Evolutionary conservation across 2,797 vertebrate species (phyloP).

Genomic region (Cossypha polioptera): DNA sequence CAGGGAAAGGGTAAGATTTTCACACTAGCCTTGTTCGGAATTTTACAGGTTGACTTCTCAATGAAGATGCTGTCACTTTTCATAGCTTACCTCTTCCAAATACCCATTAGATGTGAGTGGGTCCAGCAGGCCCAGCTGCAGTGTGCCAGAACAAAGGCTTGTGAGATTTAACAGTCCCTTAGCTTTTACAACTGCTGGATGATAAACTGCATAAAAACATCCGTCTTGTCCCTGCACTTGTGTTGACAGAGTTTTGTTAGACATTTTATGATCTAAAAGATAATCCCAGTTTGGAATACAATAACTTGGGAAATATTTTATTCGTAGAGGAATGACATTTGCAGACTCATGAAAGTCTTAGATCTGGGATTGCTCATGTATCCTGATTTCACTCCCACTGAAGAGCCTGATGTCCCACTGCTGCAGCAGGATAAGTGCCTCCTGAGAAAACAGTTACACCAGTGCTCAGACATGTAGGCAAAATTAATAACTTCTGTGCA

Average conservation of each 20-base stretch:
- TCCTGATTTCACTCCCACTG: background rate
- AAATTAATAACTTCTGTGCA: background rate
- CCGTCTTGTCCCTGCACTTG: background rate
- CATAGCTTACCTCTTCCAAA: background rate
- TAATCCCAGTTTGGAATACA: background rate
- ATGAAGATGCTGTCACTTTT: background rate
- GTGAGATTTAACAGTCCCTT: background rate
- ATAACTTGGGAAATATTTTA: background rate
- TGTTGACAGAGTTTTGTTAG: background rate
- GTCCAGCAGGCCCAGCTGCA: background rate
- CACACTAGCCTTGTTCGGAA: background rate
- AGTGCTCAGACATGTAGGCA: accelerated
- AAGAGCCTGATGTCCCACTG: background rate
- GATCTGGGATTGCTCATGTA: background rate
- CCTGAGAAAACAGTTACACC: background rate
- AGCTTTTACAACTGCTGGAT: background rate
- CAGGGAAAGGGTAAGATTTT: background rate
- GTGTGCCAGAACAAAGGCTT: background rate
- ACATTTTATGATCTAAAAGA: background rate
- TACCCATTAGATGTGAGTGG: background rate
- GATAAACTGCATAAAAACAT: background rate
- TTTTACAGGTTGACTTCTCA: background rate
- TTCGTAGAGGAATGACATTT: background rate
- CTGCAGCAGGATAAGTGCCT: background rate
- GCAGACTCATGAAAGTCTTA: background rate